These are phyloP conservation scores for Enteromius afrohamiltoni DNA, from an alignment of 2,797 vertebrate genomes.

Conservation along the genomic window DNA sequence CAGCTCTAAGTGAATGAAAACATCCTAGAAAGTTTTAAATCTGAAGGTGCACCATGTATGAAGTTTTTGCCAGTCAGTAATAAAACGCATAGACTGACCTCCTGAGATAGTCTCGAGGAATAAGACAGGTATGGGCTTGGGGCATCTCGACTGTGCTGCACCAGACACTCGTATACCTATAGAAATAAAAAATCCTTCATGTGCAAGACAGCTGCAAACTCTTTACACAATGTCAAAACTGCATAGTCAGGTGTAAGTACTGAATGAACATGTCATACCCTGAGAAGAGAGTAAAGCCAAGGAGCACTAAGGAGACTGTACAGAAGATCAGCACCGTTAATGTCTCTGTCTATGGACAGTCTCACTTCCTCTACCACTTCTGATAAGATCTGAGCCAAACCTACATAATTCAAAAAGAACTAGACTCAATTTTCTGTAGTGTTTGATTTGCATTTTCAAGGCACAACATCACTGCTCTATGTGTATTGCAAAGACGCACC, in stretches of 20 bases:
- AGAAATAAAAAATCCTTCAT: constrained; percentile 23
- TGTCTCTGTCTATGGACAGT: constrained; percentile 79
- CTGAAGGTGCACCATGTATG: too few species aligned
- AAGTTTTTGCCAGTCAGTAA: neutral
- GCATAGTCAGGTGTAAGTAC: neutral
- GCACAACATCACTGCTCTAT: neutral
- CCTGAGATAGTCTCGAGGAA: constrained; percentile 76
- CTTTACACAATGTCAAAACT: neutral
- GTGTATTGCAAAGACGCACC: constrained; percentile 58
- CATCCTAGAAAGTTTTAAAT: too few species aligned
- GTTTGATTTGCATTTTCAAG: neutral
- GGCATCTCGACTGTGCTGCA: constrained; percentile 76
- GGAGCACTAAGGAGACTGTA: constrained; percentile 85
- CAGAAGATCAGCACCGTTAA: constrained; percentile 79
- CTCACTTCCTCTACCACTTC: constrained; percentile 82
- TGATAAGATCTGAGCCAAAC: constrained; percentile 80
- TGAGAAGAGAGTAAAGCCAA: constrained; percentile 87
- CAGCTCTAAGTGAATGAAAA: too few species aligned
- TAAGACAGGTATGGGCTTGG: constrained; percentile 75
- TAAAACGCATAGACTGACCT: constrained; percentile 76
- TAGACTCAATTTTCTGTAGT: neutral
- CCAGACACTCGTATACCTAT: constrained; percentile 88
- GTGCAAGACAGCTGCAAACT: neutral
- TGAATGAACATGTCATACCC: constrained; percentile 73
- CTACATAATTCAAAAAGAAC: constrained; percentile 65